Evolutionary conservation across 2,888 invertebrate species (phyloP).

Genomic region (Hedychridium roseum): DNA sequence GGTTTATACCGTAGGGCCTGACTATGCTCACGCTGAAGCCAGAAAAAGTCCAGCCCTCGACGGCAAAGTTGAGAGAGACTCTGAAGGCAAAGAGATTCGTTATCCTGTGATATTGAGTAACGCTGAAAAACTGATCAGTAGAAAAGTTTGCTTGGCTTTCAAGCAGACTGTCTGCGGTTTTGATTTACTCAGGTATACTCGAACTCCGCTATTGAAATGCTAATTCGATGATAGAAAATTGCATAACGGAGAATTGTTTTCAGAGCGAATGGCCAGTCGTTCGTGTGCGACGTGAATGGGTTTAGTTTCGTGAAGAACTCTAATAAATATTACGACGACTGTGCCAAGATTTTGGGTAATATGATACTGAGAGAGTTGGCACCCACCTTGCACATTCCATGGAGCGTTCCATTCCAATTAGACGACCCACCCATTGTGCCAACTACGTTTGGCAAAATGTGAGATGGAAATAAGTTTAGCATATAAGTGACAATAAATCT

Average conservation of each 20-base stretch:
- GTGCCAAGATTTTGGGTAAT: slow-evolving; percentile 97
- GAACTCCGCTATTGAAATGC: neutral
- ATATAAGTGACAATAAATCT: too few species aligned
- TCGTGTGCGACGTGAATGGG: slow-evolving; percentile 99
- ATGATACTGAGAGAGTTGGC: slow-evolving; percentile 96
- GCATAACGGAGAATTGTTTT: slow-evolving; percentile 1
- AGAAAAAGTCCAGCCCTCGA: slow-evolving; percentile 98
- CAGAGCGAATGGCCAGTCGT: slow-evolving; percentile 98
- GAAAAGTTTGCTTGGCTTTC: slow-evolving; percentile 95
- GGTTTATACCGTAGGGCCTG: slow-evolving; percentile 99
- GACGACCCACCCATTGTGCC: slow-evolving; percentile 99
- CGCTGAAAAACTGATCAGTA: slow-evolving; percentile 95
- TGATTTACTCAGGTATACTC: slow-evolving; percentile 82
- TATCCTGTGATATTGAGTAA: slow-evolving; percentile 98
- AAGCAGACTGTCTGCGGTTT: slow-evolving; percentile 99
- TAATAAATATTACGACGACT: slow-evolving; percentile 99
- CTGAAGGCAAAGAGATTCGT: slow-evolving; percentile 97
- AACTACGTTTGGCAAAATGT: slow-evolving; percentile 98
- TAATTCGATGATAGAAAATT: neutral
- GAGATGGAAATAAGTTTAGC: slow-evolving; percentile 41
- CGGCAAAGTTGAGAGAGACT: slow-evolving; percentile 97
- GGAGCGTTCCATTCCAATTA: slow-evolving; percentile 95
- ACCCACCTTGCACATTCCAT: slow-evolving; percentile 95
- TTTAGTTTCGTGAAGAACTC: slow-evolving; percentile 99
- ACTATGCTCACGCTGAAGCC: slow-evolving; percentile 99